Evolutionary conservation across 2,113 vertebrate species (phyloP).

Genomic region (Chroicocephalus ridibundus): DNA sequence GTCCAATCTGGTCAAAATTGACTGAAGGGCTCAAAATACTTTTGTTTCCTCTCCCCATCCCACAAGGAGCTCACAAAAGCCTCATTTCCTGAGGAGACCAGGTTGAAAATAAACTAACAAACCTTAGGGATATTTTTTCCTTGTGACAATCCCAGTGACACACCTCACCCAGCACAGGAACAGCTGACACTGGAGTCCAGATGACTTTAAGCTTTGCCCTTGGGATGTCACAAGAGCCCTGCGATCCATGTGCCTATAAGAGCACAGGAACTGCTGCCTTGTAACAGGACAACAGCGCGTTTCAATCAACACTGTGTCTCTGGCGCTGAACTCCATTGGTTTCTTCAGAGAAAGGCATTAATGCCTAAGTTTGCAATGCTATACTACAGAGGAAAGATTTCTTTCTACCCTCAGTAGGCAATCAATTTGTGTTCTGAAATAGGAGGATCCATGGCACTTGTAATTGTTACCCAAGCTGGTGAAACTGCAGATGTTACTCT

Average conservation of each 20-base stretch:
- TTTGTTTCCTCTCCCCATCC: not conserved
- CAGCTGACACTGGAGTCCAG: not conserved
- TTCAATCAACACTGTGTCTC: not conserved
- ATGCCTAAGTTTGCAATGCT: not conserved
- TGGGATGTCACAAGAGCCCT: constrained; percentile 7
- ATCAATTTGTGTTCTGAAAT: not conserved
- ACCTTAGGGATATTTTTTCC: constrained; percentile 3
- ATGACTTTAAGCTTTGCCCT: constrained; percentile 38
- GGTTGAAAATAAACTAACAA: constrained; percentile 8
- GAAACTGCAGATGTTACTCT: constrained; percentile 33
- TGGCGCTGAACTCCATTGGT: not conserved
- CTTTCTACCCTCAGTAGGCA: not conserved
- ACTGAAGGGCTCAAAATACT: not conserved
- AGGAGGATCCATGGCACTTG: not conserved
- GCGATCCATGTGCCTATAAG: rapidly evolving
- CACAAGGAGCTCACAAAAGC: not conserved
- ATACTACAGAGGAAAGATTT: not conserved
- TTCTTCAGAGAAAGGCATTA: not conserved
- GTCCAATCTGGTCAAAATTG: not conserved
- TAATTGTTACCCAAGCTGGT: constrained; percentile 11
- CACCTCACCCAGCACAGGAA: not conserved
- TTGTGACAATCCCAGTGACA: constrained; percentile 2
- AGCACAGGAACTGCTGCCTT: not conserved
- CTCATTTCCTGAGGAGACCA: not conserved
- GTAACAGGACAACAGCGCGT: rapidly evolving